Conservation (phyloP, 1,140 invertebrate species). For the Apis florea region DNA sequence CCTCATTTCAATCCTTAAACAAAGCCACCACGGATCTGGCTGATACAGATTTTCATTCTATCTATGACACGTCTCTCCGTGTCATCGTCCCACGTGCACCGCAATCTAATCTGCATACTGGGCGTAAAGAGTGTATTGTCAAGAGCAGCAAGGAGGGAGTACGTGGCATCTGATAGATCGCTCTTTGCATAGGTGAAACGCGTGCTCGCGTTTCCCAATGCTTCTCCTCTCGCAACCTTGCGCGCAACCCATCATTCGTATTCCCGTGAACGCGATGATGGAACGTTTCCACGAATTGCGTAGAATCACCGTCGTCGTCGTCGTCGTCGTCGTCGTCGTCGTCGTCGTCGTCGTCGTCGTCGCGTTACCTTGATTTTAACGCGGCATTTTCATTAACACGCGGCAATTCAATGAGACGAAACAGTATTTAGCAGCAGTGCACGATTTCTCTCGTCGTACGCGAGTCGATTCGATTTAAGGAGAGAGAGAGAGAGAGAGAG, state of each 20-base stretch:
- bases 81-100: conserved; percentile 22
- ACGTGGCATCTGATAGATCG: conserved; percentile 38
- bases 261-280: background rate
- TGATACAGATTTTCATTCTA: conserved; percentile 6
- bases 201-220: background rate
- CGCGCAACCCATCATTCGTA: background rate
- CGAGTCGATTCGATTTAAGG: background rate
- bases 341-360: no score
- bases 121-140: conserved; percentile 49
- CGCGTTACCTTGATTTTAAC: conserved; percentile 18
- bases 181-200: background rate
- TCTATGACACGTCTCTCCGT: background rate
- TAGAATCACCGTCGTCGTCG: conserved; percentile 7
- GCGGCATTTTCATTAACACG: background rate
- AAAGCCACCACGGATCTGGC: no score
- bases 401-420: background rate
- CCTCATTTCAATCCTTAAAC: background rate
- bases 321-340: no score
- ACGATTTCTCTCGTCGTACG: background rate
- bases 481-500: conserved; percentile 11
- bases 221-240: background rate
- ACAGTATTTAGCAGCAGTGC: background rate
- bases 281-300: conserved; percentile 29
- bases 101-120: conserved; percentile 39
- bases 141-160: conserved; percentile 46